phyloP scores from a whole-genome alignment of 2,113 vertebrate genomes.

The Malurus cyaneus region DNA sequence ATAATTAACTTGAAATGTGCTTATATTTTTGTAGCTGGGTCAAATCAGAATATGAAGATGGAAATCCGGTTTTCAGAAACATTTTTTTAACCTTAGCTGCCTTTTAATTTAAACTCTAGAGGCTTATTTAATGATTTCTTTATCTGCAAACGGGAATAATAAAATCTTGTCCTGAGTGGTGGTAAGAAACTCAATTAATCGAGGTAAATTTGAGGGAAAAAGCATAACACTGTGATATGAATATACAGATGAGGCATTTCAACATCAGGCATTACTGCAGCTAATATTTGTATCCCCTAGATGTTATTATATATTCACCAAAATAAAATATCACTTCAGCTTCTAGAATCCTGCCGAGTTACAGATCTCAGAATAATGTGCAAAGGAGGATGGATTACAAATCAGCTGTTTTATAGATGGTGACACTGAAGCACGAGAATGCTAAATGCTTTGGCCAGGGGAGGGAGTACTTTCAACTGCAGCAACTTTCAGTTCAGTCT shows the following conservation, averaged over 20 bases:
- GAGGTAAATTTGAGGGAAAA: neutral
- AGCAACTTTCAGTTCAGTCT: neutral
- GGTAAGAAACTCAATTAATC: neutral
- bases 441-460: slow-evolving; percentile 23
- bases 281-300: neutral
- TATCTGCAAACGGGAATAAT: neutral
- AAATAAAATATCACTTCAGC: neutral
- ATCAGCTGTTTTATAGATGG: neutral
- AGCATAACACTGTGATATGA: neutral
- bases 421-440: neutral
- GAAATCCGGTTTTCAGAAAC: neutral
- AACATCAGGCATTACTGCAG: neutral
- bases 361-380: neutral
- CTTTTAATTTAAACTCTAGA: neutral
- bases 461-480: slow-evolving; percentile 30
- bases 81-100: neutral
- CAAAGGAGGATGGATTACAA: neutral
- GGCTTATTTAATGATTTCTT: neutral
- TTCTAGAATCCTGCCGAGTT: neutral
- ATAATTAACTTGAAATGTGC: neutral
- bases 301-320: neutral
- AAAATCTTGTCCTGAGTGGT: neutral
- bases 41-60: neutral
- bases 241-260: neutral
- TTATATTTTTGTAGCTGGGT: neutral